These are phyloP conservation scores for Himantopus leucocephalus DNA, from an alignment of 2,113 vertebrate species.

Conservation along the genomic window DNA sequence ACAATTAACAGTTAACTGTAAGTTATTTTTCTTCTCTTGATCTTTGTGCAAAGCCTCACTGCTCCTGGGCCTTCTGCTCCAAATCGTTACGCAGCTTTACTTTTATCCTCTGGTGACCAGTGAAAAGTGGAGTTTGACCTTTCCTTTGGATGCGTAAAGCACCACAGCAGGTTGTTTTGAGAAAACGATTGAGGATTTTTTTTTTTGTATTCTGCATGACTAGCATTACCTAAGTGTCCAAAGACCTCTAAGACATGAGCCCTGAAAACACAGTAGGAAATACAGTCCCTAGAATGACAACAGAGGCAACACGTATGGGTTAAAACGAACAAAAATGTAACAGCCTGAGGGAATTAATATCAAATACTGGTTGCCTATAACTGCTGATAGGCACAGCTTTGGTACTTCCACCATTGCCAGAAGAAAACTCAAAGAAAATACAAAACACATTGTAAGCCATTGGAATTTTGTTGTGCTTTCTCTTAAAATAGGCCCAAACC, in stretches of 20 bases:
- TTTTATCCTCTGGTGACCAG: not conserved
- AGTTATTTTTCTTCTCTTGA: not conserved
- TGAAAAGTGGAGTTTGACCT: not conserved
- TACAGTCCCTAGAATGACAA: not conserved
- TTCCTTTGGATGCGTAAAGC: not conserved
- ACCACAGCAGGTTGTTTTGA: not conserved
- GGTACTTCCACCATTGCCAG: not conserved
- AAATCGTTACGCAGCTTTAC: not conserved
- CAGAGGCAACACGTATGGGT: accelerated
- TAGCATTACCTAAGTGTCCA: not conserved
- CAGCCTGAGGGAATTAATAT: not conserved
- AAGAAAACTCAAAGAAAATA: not conserved
- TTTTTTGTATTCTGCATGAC: not conserved
- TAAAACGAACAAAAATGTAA: not conserved
- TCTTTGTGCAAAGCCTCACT: not conserved
- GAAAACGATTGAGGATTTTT: not conserved
- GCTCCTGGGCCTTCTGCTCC: not conserved
- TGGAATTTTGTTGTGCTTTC: not conserved
- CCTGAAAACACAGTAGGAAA: not conserved
- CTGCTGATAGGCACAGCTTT: not conserved
- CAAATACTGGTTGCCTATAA: not conserved
- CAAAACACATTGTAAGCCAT: not conserved
- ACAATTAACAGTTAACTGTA: not conserved
- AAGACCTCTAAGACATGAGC: not conserved
- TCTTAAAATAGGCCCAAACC: not conserved